Percentiles rank a stretch among this genome's conserved stretches.
phyloP scores from a whole-genome alignment of 1,140 invertebrate species.

The Phenacoccus solenopsis region DNA sequence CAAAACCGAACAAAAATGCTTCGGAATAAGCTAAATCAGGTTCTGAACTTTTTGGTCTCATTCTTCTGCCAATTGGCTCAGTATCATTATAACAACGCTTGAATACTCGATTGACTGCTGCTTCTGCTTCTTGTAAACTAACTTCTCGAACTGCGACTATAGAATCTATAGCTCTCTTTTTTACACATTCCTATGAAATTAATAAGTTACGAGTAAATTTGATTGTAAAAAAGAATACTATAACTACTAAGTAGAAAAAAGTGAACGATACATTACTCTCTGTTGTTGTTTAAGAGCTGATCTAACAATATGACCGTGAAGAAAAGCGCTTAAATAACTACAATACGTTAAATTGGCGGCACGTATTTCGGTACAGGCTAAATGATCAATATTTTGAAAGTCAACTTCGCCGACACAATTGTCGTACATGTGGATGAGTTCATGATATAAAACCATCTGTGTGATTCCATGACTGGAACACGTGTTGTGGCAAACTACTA shows the following conservation, averaged over 20 bases:
- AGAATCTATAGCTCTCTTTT: constrained; percentile 69
- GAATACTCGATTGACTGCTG: constrained; percentile 78
- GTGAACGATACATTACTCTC: constrained; percentile 37
- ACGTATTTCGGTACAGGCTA: constrained; percentile 89
- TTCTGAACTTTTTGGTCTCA: constrained; percentile 61
- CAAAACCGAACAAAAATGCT: constrained; percentile 65
- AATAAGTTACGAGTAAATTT: background rate
- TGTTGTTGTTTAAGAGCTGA: constrained; percentile 59
- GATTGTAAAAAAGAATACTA: background rate
- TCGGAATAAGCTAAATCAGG: constrained; percentile 65
- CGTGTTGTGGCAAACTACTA: constrained; percentile 85
- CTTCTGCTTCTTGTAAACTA: constrained; percentile 50
- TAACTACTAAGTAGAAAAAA: background rate
- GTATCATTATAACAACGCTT: constrained; percentile 83
- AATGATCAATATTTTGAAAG: constrained; percentile 79
- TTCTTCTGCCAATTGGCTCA: constrained; percentile 77
- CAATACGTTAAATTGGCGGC: constrained; percentile 87
- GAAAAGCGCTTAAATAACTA: constrained; percentile 65
- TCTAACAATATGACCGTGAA: constrained; percentile 60
- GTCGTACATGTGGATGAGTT: constrained; percentile 96
- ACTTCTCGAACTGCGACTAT: constrained; percentile 69
- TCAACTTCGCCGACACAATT: constrained; percentile 79
- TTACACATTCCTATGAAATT: constrained; percentile 65
- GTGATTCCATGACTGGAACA: constrained; percentile 48
- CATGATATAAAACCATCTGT: constrained; percentile 72